These are phyloP conservation scores for Eristalinus aeneus DNA, from an alignment of 2,888 invertebrate species.

Conservation along the genomic window DNA sequence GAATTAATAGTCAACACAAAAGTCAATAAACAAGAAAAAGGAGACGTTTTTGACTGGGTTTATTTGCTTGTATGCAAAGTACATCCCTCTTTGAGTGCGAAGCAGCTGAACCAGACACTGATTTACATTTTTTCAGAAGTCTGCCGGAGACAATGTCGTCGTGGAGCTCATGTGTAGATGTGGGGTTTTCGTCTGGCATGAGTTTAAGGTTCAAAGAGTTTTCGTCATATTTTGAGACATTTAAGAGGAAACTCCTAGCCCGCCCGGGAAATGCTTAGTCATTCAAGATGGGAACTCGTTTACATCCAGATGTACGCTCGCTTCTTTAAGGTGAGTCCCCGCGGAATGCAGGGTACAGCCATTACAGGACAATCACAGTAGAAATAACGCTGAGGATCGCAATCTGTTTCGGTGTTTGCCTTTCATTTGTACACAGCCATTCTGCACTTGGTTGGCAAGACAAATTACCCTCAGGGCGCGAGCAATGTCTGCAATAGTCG, in stretches of 20 bases:
- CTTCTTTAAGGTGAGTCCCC: too few species aligned
- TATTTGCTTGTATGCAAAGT: too few species aligned
- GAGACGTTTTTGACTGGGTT: neutral
- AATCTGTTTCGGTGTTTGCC: neutral
- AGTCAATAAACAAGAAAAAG: neutral
- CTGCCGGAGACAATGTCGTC: neutral
- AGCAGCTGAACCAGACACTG: neutral
- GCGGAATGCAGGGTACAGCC: too few species aligned
- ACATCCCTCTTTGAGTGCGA: neutral
- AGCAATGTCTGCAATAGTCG: too few species aligned
- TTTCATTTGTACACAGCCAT: neutral
- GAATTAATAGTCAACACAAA: neutral
- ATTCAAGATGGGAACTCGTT: too few species aligned
- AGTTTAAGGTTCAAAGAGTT: neutral
- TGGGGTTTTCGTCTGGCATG: too few species aligned
- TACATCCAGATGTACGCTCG: too few species aligned
- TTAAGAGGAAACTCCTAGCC: neutral
- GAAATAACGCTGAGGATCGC: neutral
- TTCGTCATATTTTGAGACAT: neutral
- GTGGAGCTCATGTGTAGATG: neutral
- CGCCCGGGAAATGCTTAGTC: neutral
- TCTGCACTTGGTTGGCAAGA: neutral
- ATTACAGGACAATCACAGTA: too few species aligned
- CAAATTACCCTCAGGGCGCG: neutral
- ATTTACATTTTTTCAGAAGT: neutral